Conservation (phyloP, 92 coral and sea anemone species). For the Umimayanthus chanpuru region DNA sequence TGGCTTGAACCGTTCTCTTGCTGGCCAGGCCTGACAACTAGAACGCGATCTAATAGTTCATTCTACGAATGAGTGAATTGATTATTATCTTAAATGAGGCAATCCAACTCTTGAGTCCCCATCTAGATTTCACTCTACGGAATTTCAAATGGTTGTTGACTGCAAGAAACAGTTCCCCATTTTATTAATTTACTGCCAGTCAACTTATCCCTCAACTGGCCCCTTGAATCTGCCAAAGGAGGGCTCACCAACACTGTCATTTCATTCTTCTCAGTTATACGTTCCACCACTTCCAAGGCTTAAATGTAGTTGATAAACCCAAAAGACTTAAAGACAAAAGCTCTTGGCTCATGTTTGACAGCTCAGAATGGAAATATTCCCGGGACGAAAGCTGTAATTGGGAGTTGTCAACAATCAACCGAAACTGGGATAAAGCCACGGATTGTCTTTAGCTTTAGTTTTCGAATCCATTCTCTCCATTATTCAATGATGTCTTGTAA, state of each 20-base stretch:
- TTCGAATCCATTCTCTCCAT: not conserved
- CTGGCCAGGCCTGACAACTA: not conserved
- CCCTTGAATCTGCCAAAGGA: not conserved
- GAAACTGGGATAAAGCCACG: not conserved
- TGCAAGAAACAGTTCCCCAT: not conserved
- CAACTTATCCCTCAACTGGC: not conserved
- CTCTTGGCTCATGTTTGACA: not conserved
- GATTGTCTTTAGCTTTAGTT: not conserved
- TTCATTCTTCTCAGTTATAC: not conserved
- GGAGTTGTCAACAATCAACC: not conserved
- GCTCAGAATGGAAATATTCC: not conserved
- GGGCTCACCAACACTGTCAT: not conserved
- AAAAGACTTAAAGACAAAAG: no score
- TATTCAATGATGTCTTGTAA: not conserved
- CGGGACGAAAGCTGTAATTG: not conserved
- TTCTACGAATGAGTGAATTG: not conserved
- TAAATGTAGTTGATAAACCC: not conserved
- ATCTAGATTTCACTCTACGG: not conserved
- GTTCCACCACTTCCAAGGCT: not conserved
- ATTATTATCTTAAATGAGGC: not conserved
- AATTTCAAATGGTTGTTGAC: not conserved
- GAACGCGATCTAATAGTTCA: not conserved
- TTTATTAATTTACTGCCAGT: not conserved
- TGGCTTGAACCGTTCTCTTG: not conserved
- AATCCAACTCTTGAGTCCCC: not conserved